Conservation (phyloP, 2,797 vertebrate species). For the Onychomys arenicola region DNA sequence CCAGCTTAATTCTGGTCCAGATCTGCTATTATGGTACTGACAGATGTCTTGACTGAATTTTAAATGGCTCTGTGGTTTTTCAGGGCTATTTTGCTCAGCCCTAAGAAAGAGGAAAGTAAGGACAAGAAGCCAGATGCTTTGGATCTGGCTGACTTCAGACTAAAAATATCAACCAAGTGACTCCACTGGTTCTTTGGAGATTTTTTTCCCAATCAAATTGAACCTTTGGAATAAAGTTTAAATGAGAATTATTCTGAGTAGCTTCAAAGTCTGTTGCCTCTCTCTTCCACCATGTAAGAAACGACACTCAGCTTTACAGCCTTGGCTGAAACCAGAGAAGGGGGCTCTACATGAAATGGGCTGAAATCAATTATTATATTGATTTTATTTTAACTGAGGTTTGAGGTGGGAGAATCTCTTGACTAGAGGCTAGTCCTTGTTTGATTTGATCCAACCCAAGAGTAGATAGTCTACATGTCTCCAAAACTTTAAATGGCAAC, state of each 20-base stretch:
- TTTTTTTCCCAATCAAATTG: constrained; percentile 19
- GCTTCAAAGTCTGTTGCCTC: background rate
- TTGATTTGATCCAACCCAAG: background rate
- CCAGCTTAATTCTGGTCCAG: constrained; percentile 55
- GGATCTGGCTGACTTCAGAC: constrained; percentile 10
- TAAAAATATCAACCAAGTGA: constrained; percentile 38
- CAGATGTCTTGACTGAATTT: constrained; percentile 51
- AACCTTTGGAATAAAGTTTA: constrained; percentile 59
- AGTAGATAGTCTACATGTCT: background rate
- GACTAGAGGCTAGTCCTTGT: background rate
- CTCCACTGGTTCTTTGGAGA: background rate
- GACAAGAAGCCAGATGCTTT: constrained; percentile 17
- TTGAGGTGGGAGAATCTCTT: background rate
- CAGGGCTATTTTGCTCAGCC: constrained; percentile 30
- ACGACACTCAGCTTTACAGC: background rate
- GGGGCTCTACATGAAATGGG: background rate
- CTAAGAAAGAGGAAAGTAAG: constrained; percentile 39
- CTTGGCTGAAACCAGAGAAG: background rate
- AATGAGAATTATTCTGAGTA: constrained; percentile 35
- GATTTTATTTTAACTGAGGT: background rate
- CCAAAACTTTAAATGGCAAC: constrained; percentile 17
- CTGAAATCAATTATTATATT: constrained; percentile 11
- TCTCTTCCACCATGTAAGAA: background rate
- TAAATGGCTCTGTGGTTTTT: constrained; percentile 35
- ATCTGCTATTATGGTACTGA: background rate